Conservation (phyloP, 1,140 invertebrate genomes). For the Euschistus heros region DNA sequence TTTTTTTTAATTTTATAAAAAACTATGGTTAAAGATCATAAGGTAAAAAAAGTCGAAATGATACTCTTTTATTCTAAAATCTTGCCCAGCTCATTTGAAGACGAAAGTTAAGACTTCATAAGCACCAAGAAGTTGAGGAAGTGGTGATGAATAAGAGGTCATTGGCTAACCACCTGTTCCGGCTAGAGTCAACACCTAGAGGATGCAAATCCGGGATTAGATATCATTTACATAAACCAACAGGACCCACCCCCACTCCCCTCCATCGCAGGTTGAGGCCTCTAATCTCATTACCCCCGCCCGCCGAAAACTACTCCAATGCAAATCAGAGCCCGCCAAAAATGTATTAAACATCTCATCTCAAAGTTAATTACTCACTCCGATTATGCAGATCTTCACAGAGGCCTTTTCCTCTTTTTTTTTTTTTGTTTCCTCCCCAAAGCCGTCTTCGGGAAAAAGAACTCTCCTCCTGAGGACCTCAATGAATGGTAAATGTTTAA, state of each 20-base stretch:
- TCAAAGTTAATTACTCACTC: conserved; percentile 4
- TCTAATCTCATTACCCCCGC: background rate
- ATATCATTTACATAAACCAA: conserved; percentile 18
- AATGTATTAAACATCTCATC: conserved; percentile 10
- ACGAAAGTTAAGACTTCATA: no score
- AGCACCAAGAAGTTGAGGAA: no score
- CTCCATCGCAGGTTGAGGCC: background rate
- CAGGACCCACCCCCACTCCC: background rate
- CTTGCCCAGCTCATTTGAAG: no score
- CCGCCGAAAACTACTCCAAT: conserved; percentile 1
- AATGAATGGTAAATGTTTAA: no score
- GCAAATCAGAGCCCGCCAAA: background rate
- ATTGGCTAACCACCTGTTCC: conserved; percentile 1
- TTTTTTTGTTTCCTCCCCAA: background rate
- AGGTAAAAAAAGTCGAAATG: no score
- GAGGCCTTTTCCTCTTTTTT: background rate
- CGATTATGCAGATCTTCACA: background rate
- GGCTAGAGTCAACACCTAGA: background rate
- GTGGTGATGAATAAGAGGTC: no score
- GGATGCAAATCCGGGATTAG: conserved; percentile 13
- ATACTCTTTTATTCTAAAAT: no score
- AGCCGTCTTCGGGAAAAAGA: background rate
- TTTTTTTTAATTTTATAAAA: no score
- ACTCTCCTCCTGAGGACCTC: no score
- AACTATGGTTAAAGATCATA: no score